Conservation (phyloP, 2,888 invertebrate genomes). For the Drosophila diplacantha region DNA sequence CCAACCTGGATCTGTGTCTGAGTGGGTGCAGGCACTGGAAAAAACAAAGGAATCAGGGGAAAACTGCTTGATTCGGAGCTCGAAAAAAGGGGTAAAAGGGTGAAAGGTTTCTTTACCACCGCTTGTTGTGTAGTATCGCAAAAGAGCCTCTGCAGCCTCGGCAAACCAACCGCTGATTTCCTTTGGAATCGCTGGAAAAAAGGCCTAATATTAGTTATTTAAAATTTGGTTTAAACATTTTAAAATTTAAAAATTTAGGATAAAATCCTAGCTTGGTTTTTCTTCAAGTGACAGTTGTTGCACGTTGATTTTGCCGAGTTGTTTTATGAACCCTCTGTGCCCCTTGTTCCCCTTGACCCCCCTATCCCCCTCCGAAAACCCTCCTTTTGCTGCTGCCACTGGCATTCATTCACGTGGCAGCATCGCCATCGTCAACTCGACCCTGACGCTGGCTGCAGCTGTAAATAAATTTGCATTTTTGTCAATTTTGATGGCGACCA, state of each 20-base stretch:
- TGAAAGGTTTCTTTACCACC: neutral
- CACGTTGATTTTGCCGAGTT: conserved; percentile 63
- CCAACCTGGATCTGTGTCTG: conserved; percentile 7
- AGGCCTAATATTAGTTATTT: neutral
- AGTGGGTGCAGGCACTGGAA: conserved; percentile 1
- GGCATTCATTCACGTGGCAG: conserved; percentile 58
- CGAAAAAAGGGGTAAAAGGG: neutral
- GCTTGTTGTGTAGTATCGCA: neutral
- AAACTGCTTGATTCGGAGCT: neutral
- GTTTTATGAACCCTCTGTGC: conserved; percentile 23
- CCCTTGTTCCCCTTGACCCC: conserved; percentile 1
- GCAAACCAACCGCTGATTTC: neutral
- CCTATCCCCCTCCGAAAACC: neutral
- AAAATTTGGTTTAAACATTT: too few species aligned
- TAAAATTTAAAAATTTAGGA: rapidly evolving
- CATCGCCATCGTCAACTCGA: conserved; percentile 37
- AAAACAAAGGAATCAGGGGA: neutral
- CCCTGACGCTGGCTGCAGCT: conserved; percentile 47
- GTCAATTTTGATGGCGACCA: conserved; percentile 66
- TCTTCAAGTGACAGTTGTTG: conserved; percentile 16
- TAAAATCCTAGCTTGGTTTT: neutral
- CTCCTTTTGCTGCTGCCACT: conserved; percentile 23
- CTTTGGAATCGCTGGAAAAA: neutral
- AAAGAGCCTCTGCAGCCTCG: neutral
- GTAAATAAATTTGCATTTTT: conserved; percentile 72